Conservation (phyloP, 2,888 invertebrate species). For the Platycheirus albimanus region DNA sequence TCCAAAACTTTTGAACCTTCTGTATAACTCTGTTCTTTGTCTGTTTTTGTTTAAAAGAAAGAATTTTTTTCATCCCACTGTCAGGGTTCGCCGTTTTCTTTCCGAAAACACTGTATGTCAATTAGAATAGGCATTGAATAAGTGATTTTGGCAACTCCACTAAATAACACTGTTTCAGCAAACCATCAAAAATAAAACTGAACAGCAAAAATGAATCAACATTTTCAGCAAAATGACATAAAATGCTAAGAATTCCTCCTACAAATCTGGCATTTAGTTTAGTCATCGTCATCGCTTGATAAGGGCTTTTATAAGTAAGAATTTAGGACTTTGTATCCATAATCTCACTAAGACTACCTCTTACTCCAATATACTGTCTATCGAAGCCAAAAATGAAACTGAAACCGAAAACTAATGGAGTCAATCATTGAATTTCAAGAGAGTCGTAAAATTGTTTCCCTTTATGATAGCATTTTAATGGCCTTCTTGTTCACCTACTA, state of each 20-base stretch:
- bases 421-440: slow-evolving; percentile 55
- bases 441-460: slow-evolving; percentile 62
- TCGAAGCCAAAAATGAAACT: no score
- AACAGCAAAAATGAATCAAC: no score
- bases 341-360: slow-evolving; percentile 22
- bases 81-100: no score
- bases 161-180: neutral
- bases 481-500: slow-evolving; percentile 48
- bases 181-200: neutral
- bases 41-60: no score
- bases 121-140: no score
- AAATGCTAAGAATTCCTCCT: neutral
- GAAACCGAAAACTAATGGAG: slow-evolving; percentile 66
- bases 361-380: slow-evolving; percentile 9
- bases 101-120: no score
- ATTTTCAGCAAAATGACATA: slow-evolving; percentile 7
- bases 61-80: no score
- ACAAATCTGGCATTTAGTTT: slow-evolving; percentile 14
- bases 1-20: no score
- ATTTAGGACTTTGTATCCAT: slow-evolving; percentile 4
- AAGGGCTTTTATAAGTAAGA: slow-evolving; percentile 7
- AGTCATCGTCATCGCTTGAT: slow-evolving; percentile 20
- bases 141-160: no score
- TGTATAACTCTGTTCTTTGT: no score
- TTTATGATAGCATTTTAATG: slow-evolving; percentile 43